Percentiles rank a stretch among this genome's conserved stretches.
Evolutionary conservation across 2,113 vertebrate species (phyloP).

Genomic region (Ceratotherium simum): DNA sequence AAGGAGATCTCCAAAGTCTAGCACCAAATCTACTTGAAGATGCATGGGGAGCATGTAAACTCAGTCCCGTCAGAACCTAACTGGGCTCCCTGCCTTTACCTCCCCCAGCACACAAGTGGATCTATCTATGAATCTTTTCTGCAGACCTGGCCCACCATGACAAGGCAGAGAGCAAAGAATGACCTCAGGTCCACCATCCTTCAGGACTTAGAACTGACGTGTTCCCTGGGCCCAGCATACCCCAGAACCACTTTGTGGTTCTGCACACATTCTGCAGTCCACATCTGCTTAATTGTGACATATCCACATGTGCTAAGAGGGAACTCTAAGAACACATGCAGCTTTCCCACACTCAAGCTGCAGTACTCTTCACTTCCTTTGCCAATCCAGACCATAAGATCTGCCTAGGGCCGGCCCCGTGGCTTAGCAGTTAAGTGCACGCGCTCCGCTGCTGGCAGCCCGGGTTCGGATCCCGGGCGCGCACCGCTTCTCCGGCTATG

Average conservation of each 20-base stretch:
- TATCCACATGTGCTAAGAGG: background rate
- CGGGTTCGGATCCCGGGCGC: too few species aligned
- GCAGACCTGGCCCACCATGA: background rate
- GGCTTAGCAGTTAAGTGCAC: too few species aligned
- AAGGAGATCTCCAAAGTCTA: background rate
- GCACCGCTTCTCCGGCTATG: too few species aligned
- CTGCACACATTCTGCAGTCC: background rate
- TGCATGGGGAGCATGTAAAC: background rate
- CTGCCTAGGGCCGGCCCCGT: too few species aligned
- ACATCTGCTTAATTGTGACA: background rate
- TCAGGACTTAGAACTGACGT: background rate
- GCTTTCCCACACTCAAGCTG: background rate
- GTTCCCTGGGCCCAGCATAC: too few species aligned
- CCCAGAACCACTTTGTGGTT: background rate
- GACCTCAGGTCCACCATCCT: background rate
- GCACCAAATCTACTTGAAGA: background rate
- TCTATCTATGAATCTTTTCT: background rate
- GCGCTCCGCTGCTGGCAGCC: too few species aligned
- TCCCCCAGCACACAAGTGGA: background rate
- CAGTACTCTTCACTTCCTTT: background rate
- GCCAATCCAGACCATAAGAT: background rate
- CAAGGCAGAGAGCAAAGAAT: background rate
- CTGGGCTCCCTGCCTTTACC: background rate
- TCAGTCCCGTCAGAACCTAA: background rate
- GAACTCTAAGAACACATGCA: background rate